Evolutionary conservation across 2,888 invertebrate genomes (phyloP).

Genomic region (Eupeodes latifasciatus): DNA sequence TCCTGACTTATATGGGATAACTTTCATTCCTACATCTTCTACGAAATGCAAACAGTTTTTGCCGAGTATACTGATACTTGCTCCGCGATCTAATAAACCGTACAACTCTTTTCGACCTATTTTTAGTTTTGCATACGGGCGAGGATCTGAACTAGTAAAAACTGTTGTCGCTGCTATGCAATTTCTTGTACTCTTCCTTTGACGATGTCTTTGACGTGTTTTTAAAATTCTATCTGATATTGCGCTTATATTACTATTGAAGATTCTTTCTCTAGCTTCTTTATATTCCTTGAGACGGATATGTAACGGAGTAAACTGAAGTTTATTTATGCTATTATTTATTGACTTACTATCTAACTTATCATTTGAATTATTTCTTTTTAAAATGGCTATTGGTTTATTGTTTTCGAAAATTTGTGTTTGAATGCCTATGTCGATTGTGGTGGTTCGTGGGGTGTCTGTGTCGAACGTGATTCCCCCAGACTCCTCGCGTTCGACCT

Average conservation of each 20-base stretch:
- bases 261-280: slow-evolving; percentile 8
- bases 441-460: too few species aligned
- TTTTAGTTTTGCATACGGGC: slow-evolving; percentile 6
- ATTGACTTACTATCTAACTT: too few species aligned
- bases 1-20: too few species aligned
- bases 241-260: not conserved
- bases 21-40: too few species aligned
- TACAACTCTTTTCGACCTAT: not conserved
- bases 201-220: not conserved
- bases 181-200: not conserved
- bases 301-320: not conserved
- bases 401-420: too few species aligned
- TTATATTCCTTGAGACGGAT: slow-evolving; percentile 10
- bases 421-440: too few species aligned
- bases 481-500: too few species aligned
- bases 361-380: too few species aligned
- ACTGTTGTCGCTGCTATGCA: not conserved
- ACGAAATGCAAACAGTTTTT: not conserved
- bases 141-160: not conserved
- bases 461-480: too few species aligned
- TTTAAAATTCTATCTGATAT: not conserved
- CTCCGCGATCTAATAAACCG: slow-evolving; percentile 55
- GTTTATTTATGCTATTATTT: too few species aligned
- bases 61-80: slow-evolving; percentile 5
- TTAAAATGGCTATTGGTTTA: too few species aligned